These are phyloP conservation scores for Drosophila colorata DNA, from an alignment of 2,888 invertebrate genomes.

Conservation along the genomic window DNA sequence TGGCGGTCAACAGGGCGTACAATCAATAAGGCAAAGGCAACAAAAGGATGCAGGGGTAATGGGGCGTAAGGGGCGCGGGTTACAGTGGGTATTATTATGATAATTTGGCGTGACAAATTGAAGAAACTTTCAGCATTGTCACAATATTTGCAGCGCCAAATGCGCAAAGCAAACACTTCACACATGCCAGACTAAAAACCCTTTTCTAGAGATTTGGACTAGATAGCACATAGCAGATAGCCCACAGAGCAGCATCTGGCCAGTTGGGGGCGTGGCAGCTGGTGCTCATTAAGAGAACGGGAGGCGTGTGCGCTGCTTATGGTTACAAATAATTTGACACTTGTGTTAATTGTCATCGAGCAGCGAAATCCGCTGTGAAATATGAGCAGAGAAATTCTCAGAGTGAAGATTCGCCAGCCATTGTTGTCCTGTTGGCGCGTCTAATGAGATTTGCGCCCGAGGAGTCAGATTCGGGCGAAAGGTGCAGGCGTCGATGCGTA, in stretches of 20 bases:
- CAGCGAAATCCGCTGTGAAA: constrained; percentile 56
- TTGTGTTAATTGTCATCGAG: constrained; percentile 76
- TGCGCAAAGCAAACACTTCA: constrained; percentile 74
- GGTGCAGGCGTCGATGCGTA: constrained; percentile 78
- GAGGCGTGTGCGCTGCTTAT: constrained; percentile 46
- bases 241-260: too few species aligned
- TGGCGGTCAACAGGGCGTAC: constrained; percentile 63
- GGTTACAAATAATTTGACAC: constrained; percentile 80
- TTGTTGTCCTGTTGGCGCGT: constrained; percentile 57
- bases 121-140: constrained; percentile 61
- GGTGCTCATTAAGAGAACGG: constrained; percentile 17
- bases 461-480: constrained; percentile 51
- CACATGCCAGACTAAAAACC: constrained; percentile 66
- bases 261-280: constrained; percentile 29
- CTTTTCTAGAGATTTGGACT: constrained; percentile 21
- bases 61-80: background rate
- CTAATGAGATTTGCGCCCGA: constrained; percentile 71
- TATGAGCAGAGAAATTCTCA: constrained; percentile 41
- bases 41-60: background rate
- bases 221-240: background rate
- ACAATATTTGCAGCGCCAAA: constrained; percentile 73
- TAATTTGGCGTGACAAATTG: constrained; percentile 72
- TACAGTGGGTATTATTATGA: constrained; percentile 61
- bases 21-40: constrained; percentile 63
- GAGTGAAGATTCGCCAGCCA: background rate